Evolutionary conservation across 2,113 vertebrate species (phyloP).

Genomic region (Geococcyx californianus): DNA sequence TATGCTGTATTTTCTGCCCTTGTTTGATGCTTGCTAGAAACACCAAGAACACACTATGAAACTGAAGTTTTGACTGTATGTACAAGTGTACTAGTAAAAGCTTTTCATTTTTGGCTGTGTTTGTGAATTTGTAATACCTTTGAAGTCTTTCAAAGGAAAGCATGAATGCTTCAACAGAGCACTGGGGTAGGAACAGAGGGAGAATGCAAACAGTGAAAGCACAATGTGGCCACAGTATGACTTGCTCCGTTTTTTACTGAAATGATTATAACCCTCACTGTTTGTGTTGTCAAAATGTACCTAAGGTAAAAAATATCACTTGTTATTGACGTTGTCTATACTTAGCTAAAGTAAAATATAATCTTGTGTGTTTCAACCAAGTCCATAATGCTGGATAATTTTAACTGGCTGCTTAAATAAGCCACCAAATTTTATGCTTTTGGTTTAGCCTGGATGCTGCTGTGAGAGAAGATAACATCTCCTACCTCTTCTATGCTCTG

Average conservation of each 20-base stretch:
- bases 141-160: background rate
- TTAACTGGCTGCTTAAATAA: background rate
- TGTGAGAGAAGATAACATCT: background rate
- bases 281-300: background rate
- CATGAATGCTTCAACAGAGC: background rate
- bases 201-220: rapidly evolving
- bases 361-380: background rate
- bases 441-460: background rate
- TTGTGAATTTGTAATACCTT: background rate
- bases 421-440: background rate
- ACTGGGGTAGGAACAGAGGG: background rate
- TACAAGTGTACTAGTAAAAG: background rate
- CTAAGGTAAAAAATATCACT: background rate
- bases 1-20: background rate
- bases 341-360: background rate
- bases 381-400: background rate
- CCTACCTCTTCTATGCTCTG: background rate
- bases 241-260: background rate
- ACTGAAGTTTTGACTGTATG: background rate
- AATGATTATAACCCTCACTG: background rate
- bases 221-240: background rate
- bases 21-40: background rate
- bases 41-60: background rate
- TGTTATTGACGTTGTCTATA: background rate
- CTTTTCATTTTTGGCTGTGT: background rate